Conservation (phyloP, 2,113 vertebrate species). For the Trematocara zebra region DNA sequence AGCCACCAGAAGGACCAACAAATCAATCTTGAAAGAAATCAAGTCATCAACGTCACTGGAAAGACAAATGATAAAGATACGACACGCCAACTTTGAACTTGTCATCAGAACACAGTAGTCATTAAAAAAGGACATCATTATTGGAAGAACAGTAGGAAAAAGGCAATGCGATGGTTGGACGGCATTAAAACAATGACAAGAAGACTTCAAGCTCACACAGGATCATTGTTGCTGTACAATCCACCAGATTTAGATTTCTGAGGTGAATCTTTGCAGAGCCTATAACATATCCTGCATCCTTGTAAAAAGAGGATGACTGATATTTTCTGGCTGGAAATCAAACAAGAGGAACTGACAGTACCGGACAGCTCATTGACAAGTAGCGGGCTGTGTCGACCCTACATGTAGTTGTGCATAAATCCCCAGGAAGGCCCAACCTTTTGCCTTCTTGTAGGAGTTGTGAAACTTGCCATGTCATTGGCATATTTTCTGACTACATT, state of each 20-base stretch:
- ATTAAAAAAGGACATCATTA: not conserved
- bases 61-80: not conserved
- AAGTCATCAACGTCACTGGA: not conserved
- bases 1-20: not conserved
- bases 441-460: not conserved
- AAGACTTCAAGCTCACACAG: not conserved
- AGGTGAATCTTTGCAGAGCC: not conserved
- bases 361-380: accelerated
- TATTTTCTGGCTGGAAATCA: not conserved
- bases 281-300: accelerated
- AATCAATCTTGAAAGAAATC: not conserved
- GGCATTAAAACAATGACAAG: not conserved
- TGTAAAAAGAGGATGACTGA: not conserved
- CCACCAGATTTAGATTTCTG: not conserved
- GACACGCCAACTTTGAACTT: accelerated
- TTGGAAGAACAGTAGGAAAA: not conserved
- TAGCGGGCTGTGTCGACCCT: not conserved
- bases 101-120: not conserved
- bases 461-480: not conserved
- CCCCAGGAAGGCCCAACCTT: not conserved
- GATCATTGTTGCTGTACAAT: not conserved
- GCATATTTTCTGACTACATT: not conserved
- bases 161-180: accelerated
- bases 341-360: not conserved
- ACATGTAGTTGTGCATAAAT: not conserved